These are phyloP conservation scores for Chrysomela aeneicollis DNA, from an alignment of 2,888 invertebrate species.

Conservation along the genomic window DNA sequence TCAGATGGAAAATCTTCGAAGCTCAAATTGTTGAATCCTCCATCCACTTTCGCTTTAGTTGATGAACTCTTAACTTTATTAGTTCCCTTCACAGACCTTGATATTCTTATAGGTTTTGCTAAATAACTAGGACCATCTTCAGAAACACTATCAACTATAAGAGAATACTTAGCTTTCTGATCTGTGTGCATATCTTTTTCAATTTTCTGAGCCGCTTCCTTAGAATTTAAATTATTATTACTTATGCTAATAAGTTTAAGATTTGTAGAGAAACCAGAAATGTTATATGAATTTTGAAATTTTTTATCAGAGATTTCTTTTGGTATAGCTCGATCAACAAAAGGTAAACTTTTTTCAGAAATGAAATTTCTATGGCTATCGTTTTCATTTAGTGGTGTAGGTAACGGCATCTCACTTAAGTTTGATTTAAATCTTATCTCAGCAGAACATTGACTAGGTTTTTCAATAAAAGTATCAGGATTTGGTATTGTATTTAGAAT, in stretches of 20 bases:
- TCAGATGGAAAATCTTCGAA: conserved; percentile 78
- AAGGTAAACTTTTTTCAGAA: conserved; percentile 35
- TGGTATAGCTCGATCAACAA: conserved; percentile 29
- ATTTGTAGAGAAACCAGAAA: conserved; percentile 24
- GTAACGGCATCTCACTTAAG: conserved; percentile 40
- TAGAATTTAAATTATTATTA: conserved; percentile 26
- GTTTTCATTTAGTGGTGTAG: conserved; percentile 24
- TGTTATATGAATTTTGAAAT: conserved; percentile 15
- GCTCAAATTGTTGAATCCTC: conserved; percentile 77
- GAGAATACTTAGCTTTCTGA: conserved; percentile 64
- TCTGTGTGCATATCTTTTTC: conserved; percentile 55
- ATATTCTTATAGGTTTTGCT: conserved; percentile 49
- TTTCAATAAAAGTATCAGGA: conserved; percentile 39
- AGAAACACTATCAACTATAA: conserved; percentile 62
- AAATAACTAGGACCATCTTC: conserved; percentile 53
- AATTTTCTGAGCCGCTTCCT: conserved; percentile 32
- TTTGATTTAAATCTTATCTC: conserved; percentile 52
- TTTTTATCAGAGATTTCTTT: conserved; percentile 25
- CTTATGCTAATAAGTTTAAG: conserved; percentile 23
- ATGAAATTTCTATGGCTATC: conserved; percentile 46
- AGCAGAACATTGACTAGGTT: conserved; percentile 33
- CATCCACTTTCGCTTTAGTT: conserved; percentile 56
- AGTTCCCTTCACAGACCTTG: conserved; percentile 52
- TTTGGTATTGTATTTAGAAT: conserved; percentile 11
- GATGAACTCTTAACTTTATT: conserved; percentile 52